Conservation (phyloP, 1,140 invertebrate genomes). For the Drosophila bocqueti region DNA sequence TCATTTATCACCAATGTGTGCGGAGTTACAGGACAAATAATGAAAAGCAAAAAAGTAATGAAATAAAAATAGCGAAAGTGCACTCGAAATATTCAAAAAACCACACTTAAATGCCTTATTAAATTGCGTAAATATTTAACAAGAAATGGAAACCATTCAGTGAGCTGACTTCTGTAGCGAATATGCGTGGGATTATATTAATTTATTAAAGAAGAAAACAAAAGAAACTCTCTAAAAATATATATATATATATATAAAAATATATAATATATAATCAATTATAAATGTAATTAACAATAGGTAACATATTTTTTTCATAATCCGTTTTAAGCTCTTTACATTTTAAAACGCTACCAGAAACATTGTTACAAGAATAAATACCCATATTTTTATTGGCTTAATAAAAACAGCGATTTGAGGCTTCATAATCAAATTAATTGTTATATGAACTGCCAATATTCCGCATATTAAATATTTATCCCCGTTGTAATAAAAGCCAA, state of each 20-base stretch:
- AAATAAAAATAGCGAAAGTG: not conserved
- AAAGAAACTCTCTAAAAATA: not conserved
- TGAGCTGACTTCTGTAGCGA: not conserved
- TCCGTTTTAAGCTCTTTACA: not conserved
- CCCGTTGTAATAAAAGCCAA: conserved; percentile 5
- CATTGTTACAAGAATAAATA: not conserved
- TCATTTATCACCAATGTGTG: conserved; percentile 1
- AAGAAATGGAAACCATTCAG: not conserved
- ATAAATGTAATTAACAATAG: not conserved
- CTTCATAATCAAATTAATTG: conserved; percentile 19
- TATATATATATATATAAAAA: not conserved
- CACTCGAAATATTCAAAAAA: not conserved
- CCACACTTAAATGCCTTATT: conserved; percentile 7
- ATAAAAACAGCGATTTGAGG: not conserved
- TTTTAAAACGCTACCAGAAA: not conserved
- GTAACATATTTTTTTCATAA: not conserved
- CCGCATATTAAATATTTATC: conserved; percentile 25
- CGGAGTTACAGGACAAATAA: conserved; percentile 1
- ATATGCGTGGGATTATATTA: not conserved
- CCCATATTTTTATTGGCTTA: not conserved
- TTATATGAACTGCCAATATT: not conserved
- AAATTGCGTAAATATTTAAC: conserved; percentile 1
- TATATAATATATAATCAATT: not conserved
- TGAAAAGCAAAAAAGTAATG: not conserved
- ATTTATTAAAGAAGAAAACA: not conserved